Conservation (phyloP, 2,113 vertebrate genomes). For the Neolamprologus devosi region DNA sequence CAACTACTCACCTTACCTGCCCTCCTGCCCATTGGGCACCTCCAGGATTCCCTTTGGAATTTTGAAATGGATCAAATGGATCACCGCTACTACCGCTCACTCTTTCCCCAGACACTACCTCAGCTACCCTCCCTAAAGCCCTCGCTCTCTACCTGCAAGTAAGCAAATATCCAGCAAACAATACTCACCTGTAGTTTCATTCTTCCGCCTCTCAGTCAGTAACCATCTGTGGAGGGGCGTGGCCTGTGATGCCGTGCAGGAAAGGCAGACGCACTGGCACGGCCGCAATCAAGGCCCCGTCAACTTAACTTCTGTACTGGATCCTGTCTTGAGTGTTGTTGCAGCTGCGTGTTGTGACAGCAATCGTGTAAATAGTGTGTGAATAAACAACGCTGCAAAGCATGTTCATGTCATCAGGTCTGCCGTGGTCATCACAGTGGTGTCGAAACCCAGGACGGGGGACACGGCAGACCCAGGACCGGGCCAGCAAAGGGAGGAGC, state of each 20-base stretch:
- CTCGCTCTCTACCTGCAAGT: not conserved
- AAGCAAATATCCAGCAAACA: not conserved
- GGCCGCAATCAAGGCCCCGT: not conserved
- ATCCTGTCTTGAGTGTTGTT: not conserved
- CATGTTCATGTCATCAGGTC: not conserved
- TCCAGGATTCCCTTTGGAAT: not conserved
- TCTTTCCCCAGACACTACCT: not conserved
- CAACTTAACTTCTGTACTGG: not conserved
- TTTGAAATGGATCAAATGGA: not conserved
- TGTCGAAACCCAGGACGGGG: not conserved
- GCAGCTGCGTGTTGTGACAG: not conserved
- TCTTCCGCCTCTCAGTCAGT: not conserved
- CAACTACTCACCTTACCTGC: not conserved
- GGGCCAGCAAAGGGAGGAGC: not conserved
- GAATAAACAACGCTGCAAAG: not conserved
- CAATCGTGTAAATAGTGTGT: not conserved
- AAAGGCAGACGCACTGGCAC: not conserved
- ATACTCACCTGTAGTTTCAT: not conserved
- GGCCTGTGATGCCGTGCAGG: not conserved
- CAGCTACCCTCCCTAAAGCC: not conserved
- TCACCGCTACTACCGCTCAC: not conserved
- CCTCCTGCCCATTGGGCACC: not conserved
- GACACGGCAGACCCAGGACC: not conserved
- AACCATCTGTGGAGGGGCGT: not conserved
- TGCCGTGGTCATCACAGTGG: not conserved